Conservation (phyloP, 2,113 vertebrate species). For the Taurulus bubalis region DNA sequence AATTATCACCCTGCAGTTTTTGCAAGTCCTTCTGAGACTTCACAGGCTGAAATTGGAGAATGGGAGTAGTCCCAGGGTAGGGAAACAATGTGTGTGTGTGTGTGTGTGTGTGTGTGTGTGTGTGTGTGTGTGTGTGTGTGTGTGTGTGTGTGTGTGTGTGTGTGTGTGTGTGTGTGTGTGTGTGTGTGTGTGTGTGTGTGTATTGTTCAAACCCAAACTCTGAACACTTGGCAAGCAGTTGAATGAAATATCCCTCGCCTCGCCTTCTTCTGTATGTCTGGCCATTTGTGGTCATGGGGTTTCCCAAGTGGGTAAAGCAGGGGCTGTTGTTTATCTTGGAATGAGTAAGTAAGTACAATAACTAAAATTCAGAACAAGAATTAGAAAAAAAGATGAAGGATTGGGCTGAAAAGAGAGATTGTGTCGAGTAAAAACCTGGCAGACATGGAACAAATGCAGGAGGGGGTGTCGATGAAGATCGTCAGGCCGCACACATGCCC, state of each 20-base stretch:
- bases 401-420: slow-evolving; percentile 20
- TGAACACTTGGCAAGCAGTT: slow-evolving; percentile 63
- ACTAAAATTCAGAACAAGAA: slow-evolving; percentile 11
- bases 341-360: slow-evolving; percentile 27
- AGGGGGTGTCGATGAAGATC: not conserved
- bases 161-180: slow-evolving; percentile 14
- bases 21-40: slow-evolving; percentile 43
- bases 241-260: slow-evolving; percentile 67
- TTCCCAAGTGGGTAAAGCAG: slow-evolving; percentile 55
- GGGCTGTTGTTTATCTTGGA: slow-evolving; percentile 68
- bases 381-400: not conserved
- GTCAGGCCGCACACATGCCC: slow-evolving; percentile 18
- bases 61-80: slow-evolving; percentile 48
- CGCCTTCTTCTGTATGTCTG: slow-evolving; percentile 57
- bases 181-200: too few species aligned
- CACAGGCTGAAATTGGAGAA: slow-evolving; percentile 56
- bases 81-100: slow-evolving; percentile 40
- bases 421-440: not conserved
- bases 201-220: slow-evolving; percentile 55
- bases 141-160: slow-evolving; percentile 13
- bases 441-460: not conserved
- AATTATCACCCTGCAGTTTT: slow-evolving; percentile 69
- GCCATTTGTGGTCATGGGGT: slow-evolving; percentile 63
- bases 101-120: slow-evolving; percentile 27
- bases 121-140: slow-evolving; percentile 31